phyloP scores from a whole-genome alignment of 2,797 vertebrate species.

The Eleutherodactylus coqui region DNA sequence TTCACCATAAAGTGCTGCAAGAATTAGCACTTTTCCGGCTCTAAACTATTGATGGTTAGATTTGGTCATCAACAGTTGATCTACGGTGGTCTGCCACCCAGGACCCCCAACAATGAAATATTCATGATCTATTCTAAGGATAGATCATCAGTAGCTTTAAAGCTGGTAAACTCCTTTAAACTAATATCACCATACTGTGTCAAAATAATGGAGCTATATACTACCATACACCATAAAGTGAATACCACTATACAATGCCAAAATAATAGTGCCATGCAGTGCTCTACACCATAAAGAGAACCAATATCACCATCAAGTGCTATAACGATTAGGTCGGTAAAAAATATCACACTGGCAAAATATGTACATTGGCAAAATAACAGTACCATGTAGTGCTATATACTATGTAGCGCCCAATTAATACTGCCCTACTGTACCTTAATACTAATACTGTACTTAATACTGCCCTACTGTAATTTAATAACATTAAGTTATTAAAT shows the following conservation, averaged over 20 bases:
- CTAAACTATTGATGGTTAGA: too few relatives aligned
- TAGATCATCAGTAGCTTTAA: too few relatives aligned
- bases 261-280: not conserved
- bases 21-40: too few relatives aligned
- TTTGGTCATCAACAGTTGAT: too few relatives aligned
- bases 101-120: too few relatives aligned
- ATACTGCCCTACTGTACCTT: too few relatives aligned
- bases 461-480: too few relatives aligned
- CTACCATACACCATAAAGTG: not conserved
- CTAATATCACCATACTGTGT: not conserved
- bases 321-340: not conserved
- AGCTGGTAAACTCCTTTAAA: too few relatives aligned
- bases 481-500: too few relatives aligned
- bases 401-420: not conserved
- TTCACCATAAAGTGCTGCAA: not conserved
- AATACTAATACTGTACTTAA: too few relatives aligned
- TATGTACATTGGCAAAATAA: not conserved
- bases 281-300: not conserved
- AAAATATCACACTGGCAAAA: not conserved
- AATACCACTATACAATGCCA: not conserved
- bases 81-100: too few relatives aligned
- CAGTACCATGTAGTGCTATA: not conserved
- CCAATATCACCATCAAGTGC: not conserved
- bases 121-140: too few relatives aligned
- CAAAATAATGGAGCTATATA: not conserved